These are phyloP conservation scores for Rhopalosiphum nymphaeae DNA, from an alignment of 2,888 invertebrate species.

Conservation along the genomic window DNA sequence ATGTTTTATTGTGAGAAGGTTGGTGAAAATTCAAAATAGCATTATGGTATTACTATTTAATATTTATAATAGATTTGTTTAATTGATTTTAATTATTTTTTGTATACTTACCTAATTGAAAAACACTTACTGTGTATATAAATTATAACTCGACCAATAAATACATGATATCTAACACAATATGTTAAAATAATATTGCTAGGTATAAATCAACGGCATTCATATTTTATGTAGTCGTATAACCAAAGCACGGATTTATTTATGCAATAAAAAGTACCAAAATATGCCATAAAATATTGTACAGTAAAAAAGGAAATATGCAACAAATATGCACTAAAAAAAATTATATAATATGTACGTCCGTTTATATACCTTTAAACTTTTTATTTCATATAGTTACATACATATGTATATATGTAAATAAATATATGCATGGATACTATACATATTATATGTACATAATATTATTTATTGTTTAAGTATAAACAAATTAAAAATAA, in stretches of 20 bases:
- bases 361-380: not conserved
- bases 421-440: not conserved
- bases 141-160: not conserved
- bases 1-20: not conserved
- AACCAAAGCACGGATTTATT: not conserved
- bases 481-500: constrained; percentile 9
- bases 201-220: not conserved
- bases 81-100: not conserved
- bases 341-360: not conserved
- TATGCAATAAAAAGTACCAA: not conserved
- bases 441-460: not conserved
- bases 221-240: not conserved
- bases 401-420: not conserved
- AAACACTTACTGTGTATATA: not conserved
- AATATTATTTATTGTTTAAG: constrained; percentile 9
- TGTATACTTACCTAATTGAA: not conserved
- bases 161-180: not conserved
- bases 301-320: not conserved
- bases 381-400: not conserved
- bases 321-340: constrained; percentile 2
- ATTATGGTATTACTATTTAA: not conserved
- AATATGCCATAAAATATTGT: not conserved
- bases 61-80: not conserved
- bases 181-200: not conserved
- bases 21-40: not conserved